Conservation (phyloP, 2,888 invertebrate genomes). For the Leucania comma region DNA sequence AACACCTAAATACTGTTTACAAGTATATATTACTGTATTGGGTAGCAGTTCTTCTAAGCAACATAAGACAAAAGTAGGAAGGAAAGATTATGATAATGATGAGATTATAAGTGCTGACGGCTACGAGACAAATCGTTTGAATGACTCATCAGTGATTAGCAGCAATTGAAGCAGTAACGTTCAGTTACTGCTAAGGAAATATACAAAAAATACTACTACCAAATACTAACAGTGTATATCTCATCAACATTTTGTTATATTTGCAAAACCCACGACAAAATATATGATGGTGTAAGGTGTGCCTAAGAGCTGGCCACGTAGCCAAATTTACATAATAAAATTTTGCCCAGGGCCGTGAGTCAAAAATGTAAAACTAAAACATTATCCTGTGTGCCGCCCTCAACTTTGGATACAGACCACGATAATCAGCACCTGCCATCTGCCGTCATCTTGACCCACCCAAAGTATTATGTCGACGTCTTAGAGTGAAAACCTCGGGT, state of each 20-base stretch:
- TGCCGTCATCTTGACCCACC: constrained; percentile 40
- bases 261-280: constrained; percentile 9
- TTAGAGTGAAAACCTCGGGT: not conserved
- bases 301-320: constrained; percentile 10
- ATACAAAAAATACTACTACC: no score
- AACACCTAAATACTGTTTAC: not conserved
- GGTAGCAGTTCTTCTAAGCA: no score
- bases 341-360: constrained; percentile 16
- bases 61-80: no score
- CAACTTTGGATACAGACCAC: constrained; percentile 30
- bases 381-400: constrained; percentile 17
- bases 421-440: constrained; percentile 56
- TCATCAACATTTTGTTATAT: not conserved
- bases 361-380: constrained; percentile 35
- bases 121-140: not conserved
- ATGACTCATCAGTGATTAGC: not conserved
- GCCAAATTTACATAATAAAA: constrained; percentile 44
- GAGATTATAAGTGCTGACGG: not conserved
- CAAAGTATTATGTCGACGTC: constrained; percentile 41
- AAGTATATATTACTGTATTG: not conserved
- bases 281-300: constrained; percentile 20
- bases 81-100: not conserved
- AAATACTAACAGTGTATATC: no score
- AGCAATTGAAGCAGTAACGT: not conserved
- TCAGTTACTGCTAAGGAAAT: not conserved